Evolutionary conservation across 2,797 vertebrate genomes (phyloP).

Genomic region (Amblyraja radiata): DNA sequence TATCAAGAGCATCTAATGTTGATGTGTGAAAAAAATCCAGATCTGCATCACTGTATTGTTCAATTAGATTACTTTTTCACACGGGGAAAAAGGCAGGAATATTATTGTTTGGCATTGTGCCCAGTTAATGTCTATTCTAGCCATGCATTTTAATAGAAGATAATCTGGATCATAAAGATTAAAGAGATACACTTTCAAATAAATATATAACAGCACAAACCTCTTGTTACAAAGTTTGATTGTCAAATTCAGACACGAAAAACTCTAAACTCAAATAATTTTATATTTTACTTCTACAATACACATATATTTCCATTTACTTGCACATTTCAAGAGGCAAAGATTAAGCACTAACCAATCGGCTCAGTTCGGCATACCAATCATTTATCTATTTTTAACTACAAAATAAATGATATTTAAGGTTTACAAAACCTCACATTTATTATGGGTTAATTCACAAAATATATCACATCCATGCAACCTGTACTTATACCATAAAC

Average conservation of each 20-base stretch:
- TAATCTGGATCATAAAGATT: constrained; percentile 2
- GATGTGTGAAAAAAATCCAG: not conserved
- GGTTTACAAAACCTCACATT: not conserved
- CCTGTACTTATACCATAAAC: not conserved
- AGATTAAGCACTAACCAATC: not conserved
- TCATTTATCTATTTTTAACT: not conserved
- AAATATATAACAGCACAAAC: not conserved
- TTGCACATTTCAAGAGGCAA: not conserved
- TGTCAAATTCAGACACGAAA: not conserved
- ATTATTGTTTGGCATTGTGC: not conserved
- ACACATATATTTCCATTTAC: not conserved
- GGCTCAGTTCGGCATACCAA: not conserved
- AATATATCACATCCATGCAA: not conserved
- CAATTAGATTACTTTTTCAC: not conserved
- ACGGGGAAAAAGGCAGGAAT: not conserved
- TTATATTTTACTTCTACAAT: not conserved
- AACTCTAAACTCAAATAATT: not conserved
- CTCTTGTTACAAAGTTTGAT: not conserved
- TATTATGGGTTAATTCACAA: not conserved
- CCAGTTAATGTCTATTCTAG: not conserved
- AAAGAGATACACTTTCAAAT: constrained; percentile 10
- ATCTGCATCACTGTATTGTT: constrained; percentile 7
- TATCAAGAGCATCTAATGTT: not conserved
- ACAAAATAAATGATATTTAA: not conserved
- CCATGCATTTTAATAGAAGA: not conserved